Percentiles rank a stretch among this genome's conserved stretches.
These are phyloP conservation scores for Hemicentrotus pulcherrimus DNA, from an alignment of 35 echinoderm and acorn worm genomes.

Conservation along the genomic window DNA sequence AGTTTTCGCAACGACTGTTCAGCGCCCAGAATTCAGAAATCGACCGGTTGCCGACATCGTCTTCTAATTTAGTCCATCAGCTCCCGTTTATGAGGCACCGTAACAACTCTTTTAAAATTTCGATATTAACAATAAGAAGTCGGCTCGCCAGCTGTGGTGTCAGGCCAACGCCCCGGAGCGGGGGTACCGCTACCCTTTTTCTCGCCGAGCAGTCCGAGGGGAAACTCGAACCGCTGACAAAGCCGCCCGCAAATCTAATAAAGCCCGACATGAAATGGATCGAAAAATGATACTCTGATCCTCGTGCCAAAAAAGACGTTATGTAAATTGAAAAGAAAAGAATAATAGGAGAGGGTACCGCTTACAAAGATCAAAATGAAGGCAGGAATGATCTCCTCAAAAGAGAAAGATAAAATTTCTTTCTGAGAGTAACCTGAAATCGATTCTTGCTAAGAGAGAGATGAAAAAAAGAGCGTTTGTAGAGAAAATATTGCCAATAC, in stretches of 20 bases:
- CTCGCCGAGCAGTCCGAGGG: background rate
- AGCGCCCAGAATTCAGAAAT: background rate
- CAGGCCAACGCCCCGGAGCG: background rate
- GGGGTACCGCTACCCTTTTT: background rate
- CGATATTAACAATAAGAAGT: background rate
- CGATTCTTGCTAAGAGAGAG: background rate
- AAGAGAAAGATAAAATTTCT: background rate
- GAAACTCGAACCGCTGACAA: constrained; percentile 24
- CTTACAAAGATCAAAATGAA: background rate
- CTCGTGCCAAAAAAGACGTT: constrained; percentile 34
- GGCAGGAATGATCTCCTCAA: background rate
- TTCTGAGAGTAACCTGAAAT: background rate
- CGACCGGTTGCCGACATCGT: background rate
- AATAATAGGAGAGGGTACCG: background rate
- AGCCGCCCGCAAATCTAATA: constrained; percentile 38
- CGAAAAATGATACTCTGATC: background rate
- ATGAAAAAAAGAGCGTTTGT: background rate
- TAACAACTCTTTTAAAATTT: background rate
- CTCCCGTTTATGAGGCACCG: background rate
- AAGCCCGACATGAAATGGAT: constrained; percentile 30
- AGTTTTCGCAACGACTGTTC: no score
- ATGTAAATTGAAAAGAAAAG: constrained; percentile 24
- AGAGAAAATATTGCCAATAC: background rate
- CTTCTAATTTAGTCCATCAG: background rate
- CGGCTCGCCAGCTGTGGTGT: background rate